phyloP scores from a whole-genome alignment of 2,888 invertebrate species.

The Ferrisia virgata region DNA sequence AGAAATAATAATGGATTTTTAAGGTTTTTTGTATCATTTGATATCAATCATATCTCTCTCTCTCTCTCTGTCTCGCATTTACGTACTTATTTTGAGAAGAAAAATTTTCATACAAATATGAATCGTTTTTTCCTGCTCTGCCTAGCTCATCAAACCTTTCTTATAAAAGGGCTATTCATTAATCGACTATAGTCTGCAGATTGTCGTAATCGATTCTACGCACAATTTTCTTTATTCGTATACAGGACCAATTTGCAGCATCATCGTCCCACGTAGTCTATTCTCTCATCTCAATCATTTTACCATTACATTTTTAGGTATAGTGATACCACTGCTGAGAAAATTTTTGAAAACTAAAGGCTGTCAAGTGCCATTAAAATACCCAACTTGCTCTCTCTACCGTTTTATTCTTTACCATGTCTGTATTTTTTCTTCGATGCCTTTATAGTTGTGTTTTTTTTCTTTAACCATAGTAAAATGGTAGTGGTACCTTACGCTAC shows the following conservation, averaged over 20 bases:
- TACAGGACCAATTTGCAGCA: not conserved
- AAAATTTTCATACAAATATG: too few species aligned
- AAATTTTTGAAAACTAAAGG: not conserved
- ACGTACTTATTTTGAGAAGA: too few species aligned
- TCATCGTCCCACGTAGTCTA: not conserved
- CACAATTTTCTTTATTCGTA: not conserved
- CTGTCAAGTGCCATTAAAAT: not conserved
- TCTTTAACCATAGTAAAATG: not conserved
- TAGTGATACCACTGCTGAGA: not conserved
- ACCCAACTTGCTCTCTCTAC: not conserved
- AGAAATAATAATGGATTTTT: too few species aligned
- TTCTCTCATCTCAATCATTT: not conserved
- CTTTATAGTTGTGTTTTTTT: not conserved
- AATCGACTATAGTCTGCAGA: not conserved
- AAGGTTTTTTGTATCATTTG: too few species aligned
- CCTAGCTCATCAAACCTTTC: too few species aligned
- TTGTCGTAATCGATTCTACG: not conserved
- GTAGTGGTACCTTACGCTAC: too few species aligned
- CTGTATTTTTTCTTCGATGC: not conserved
- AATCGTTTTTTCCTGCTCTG: too few species aligned
- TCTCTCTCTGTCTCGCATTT: too few species aligned
- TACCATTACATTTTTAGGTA: not conserved
- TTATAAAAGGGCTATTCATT: not conserved
- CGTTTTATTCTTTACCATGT: not conserved
- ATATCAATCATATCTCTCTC: too few species aligned